A percentile compares a stretch with the other conserved stretches of the same genome.
Conservation (phyloP, 1,140 invertebrate species). For the Mactra quadrangularis region DNA sequence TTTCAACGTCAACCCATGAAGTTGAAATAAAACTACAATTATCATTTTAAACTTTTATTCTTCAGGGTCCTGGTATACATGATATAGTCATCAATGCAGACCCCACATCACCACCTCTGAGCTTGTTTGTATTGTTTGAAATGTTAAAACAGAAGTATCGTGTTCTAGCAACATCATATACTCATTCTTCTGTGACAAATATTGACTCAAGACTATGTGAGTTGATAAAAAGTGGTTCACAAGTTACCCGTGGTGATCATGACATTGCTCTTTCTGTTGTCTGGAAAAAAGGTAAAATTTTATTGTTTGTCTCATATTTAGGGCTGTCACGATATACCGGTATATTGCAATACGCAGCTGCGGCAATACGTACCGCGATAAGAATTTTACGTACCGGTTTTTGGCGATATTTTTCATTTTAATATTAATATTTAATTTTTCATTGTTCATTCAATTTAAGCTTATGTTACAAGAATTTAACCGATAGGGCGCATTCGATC, state of each 20-base stretch:
- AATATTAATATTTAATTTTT: too few relatives aligned
- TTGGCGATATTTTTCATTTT: too few relatives aligned
- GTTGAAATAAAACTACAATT: too few relatives aligned
- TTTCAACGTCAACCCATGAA: too few relatives aligned
- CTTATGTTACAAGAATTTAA: too few relatives aligned
- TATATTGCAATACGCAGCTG: too few relatives aligned
- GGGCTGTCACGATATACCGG: too few relatives aligned
- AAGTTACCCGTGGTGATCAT: constrained; percentile 73
- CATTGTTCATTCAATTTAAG: too few relatives aligned
- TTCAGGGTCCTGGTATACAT: constrained; percentile 81
- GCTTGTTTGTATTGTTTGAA: constrained; percentile 86
- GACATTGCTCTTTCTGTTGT: constrained; percentile 88
- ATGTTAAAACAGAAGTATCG: constrained; percentile 84
- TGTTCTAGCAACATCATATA: constrained; percentile 85
- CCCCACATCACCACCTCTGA: constrained; percentile 88
- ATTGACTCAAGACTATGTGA: constrained; percentile 79
- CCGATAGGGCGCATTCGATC: too few relatives aligned
- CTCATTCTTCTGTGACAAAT: constrained; percentile 87
- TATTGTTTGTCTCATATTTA: not conserved
- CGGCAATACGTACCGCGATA: too few relatives aligned
- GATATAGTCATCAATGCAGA: constrained; percentile 89
- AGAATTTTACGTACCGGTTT: too few relatives aligned
- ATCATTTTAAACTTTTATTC: too few relatives aligned
- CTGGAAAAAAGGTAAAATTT: constrained; percentile 89
- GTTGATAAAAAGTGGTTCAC: constrained; percentile 72